Conservation (phyloP, 2,113 vertebrate species). For the Cyprinus carpio region DNA sequence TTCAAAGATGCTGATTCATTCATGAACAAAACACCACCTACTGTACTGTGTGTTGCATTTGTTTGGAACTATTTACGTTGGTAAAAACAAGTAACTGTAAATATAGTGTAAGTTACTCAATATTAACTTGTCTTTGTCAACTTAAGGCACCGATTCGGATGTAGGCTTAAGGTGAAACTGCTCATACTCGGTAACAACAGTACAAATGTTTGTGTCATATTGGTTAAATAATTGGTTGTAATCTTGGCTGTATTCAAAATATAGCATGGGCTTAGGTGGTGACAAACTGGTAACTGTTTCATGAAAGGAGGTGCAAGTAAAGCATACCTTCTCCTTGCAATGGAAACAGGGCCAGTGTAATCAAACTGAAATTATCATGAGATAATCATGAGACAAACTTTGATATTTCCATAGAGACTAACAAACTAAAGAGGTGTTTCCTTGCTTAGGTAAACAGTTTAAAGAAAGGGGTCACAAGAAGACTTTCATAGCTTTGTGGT, state of each 20-base stretch:
- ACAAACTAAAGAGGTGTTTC: conserved; percentile 26
- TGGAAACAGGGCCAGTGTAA: not conserved
- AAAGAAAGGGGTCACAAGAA: conserved; percentile 28
- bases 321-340: not conserved
- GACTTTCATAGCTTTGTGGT: conserved; percentile 32
- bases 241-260: not conserved
- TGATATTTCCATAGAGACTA: conserved; percentile 18
- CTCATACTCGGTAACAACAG: not conserved
- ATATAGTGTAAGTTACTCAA: not conserved
- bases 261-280: too few relatives aligned
- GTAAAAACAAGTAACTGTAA: not conserved
- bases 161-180: not conserved
- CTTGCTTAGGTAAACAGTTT: conserved; percentile 46
- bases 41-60: too few relatives aligned
- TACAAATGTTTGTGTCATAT: not conserved
- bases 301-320: not conserved
- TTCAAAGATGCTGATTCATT: too few relatives aligned
- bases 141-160: too few relatives aligned
- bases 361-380: conserved; percentile 5
- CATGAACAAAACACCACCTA: too few relatives aligned
- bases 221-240: not conserved
- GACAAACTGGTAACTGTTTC: not conserved
- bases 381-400: not conserved
- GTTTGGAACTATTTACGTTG: too few relatives aligned
- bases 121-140: not conserved